Conservation (phyloP, 2,888 invertebrate genomes). For the Drosophila buzzatii region DNA sequence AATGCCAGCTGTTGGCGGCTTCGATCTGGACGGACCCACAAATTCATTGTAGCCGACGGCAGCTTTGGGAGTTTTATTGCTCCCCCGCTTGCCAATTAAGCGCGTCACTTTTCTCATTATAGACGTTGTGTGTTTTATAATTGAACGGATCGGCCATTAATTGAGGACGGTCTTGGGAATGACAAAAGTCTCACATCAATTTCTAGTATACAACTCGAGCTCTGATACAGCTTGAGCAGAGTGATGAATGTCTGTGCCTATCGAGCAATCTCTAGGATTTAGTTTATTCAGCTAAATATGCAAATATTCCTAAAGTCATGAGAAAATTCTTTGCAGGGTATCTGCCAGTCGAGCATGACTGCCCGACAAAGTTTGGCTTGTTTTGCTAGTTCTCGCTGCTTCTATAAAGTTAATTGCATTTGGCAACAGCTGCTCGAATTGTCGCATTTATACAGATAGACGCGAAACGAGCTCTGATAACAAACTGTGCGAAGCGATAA, state of each 20-base stretch:
- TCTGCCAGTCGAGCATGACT: background rate
- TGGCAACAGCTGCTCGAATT: constrained; percentile 16
- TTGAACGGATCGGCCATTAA: constrained; percentile 58
- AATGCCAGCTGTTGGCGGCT: constrained; percentile 33
- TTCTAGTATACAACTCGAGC: background rate
- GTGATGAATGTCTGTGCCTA: background rate
- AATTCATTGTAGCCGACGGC: constrained; percentile 65
- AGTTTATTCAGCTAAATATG: no score
- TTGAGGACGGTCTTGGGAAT: constrained; percentile 38
- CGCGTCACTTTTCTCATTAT: constrained; percentile 80
- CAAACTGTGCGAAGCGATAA: constrained; percentile 39
- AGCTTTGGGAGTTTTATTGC: constrained; percentile 62
- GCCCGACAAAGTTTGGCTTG: background rate
- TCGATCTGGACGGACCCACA: constrained; percentile 37
- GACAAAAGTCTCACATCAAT: constrained; percentile 10
- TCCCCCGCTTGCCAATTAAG: constrained; percentile 71
- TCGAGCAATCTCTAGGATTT: background rate
- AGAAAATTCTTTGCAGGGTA: background rate
- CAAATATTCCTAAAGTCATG: background rate
- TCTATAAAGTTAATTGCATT: constrained; percentile 22
- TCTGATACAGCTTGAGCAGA: background rate
- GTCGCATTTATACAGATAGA: constrained; percentile 7
- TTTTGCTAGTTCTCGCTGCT: constrained; percentile 6
- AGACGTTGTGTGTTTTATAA: constrained; percentile 43
- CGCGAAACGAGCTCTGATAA: constrained; percentile 38